Base-by-base conservation (phyloP, 2,113 vertebrate genomes). In the Syngnathoides biaculeatus region DNA sequence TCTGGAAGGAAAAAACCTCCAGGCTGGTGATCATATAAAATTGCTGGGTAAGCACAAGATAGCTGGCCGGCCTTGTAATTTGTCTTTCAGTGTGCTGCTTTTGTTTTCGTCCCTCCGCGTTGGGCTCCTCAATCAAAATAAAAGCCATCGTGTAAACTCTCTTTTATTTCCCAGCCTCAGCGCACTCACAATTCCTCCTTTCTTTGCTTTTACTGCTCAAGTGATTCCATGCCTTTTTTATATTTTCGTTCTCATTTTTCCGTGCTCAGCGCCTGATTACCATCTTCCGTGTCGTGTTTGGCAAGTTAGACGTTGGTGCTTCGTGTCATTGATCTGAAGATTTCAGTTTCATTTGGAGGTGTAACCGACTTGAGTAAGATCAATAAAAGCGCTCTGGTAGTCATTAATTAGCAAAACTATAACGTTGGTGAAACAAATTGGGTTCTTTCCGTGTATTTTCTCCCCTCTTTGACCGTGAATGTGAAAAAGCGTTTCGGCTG, bases 401-500 rank as follows among this genome's bases (percentile, higher is more conserved):
- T 61, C 24, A 67, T 81, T 69, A 48, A 75, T 86, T 69, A 69
- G 12, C 43, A 58, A 17, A 6, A 43, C 52, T 59, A 48, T 1
- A 61, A 59, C 72, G 27, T 52, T 55, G 61, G 72, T 77, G 72
- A 40, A 69, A 67, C 62, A 65, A 66, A 70, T 73, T 73, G 45
- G 55, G 68, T 73, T 81, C 69, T 89, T 79, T 84, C 83, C 56
- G 39, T 61, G 57, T 47, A 48, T 27, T 66, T n/a, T 38, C 12
- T 39, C 65, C 67, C 63, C 71, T 69, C 61, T 64, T 70, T 78
- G 27, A 53, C 40, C 58, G 50, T 84, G 77, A 58, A 72, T 78
- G 35, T 75, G 64, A 78, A 47, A 66, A 72, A 83, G 70, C 77
- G 79, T 75, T 79, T 86, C 80, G 72, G 50, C 58, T 77, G 58